A percentile compares a stretch with the other conserved stretches of the same genome.
Conservation (phyloP, 2,888 invertebrate genomes). For the Philereme transversata region DNA sequence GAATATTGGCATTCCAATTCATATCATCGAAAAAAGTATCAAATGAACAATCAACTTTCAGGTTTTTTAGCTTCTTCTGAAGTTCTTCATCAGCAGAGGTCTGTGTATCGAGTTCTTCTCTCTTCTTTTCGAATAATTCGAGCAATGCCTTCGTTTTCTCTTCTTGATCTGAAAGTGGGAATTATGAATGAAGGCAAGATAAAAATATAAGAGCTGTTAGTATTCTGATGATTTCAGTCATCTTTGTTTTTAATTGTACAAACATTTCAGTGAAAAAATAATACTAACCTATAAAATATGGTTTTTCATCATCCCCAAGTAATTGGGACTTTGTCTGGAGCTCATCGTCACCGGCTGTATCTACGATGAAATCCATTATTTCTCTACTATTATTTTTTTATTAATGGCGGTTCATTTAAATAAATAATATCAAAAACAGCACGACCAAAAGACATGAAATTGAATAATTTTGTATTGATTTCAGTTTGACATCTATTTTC, state of each 20-base stretch:
- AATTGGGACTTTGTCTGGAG: constrained; percentile 65
- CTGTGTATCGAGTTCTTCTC: constrained; percentile 62
- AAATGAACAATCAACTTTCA: constrained; percentile 65
- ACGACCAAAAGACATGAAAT: too few relatives aligned
- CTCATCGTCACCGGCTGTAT: constrained; percentile 79
- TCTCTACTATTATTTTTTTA: too few relatives aligned
- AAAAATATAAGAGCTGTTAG: too few relatives aligned
- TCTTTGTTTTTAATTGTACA: too few relatives aligned
- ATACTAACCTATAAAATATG: constrained; percentile 70
- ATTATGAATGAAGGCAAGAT: too few relatives aligned
- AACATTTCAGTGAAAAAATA: too few relatives aligned
- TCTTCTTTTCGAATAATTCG: constrained; percentile 64
- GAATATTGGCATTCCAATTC: constrained; percentile 64
- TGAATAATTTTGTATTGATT: too few relatives aligned
- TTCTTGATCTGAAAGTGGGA: constrained; percentile 59
- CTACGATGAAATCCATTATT: constrained; percentile 84
- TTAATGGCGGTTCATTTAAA: too few relatives aligned
- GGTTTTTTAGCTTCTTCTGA: constrained; percentile 58
- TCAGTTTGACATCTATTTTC: too few relatives aligned
- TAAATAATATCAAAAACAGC: too few relatives aligned
- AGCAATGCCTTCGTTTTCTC: constrained; percentile 59
- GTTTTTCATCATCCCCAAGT: constrained; percentile 59
- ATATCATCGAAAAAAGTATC: constrained; percentile 73
- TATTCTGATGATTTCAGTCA: too few relatives aligned
- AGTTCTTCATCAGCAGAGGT: constrained; percentile 57